phyloP scores from a whole-genome alignment of 2,113 vertebrate genomes.

The Pluvialis apricaria region DNA sequence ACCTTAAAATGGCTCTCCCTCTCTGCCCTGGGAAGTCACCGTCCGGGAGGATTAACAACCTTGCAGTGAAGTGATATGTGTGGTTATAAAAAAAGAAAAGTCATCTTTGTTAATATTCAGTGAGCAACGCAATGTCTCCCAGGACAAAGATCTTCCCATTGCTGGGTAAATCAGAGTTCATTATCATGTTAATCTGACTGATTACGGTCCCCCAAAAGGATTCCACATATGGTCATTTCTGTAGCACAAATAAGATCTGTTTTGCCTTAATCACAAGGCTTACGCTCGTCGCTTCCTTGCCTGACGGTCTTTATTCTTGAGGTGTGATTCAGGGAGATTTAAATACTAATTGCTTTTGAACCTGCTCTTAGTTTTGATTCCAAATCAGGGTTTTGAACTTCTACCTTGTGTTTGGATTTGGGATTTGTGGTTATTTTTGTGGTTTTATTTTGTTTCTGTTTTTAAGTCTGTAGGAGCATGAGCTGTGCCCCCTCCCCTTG shows the following conservation, averaged over 20 bases:
- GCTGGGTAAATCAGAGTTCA: not conserved
- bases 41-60: not conserved
- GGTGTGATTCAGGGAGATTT: not conserved
- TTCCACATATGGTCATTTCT: not conserved
- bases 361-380: not conserved
- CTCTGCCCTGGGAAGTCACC: not conserved
- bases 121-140: not conserved
- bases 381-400: accelerated
- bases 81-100: not conserved
- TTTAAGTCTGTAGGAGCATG: accelerated
- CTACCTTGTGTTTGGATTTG: not conserved
- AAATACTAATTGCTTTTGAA: not conserved
- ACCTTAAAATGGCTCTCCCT: not conserved
- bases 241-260: not conserved
- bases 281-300: accelerated
- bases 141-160: not conserved
- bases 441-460: not conserved
- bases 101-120: not conserved
- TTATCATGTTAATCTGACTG: not conserved
- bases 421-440: not conserved
- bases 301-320: not conserved
- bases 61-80: accelerated
- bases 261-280: not conserved
- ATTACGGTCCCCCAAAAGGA: not conserved
- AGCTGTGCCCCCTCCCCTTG: not conserved